Evolutionary conservation across 2,797 vertebrate species (phyloP).

Genomic region (Siniperca undulata): DNA sequence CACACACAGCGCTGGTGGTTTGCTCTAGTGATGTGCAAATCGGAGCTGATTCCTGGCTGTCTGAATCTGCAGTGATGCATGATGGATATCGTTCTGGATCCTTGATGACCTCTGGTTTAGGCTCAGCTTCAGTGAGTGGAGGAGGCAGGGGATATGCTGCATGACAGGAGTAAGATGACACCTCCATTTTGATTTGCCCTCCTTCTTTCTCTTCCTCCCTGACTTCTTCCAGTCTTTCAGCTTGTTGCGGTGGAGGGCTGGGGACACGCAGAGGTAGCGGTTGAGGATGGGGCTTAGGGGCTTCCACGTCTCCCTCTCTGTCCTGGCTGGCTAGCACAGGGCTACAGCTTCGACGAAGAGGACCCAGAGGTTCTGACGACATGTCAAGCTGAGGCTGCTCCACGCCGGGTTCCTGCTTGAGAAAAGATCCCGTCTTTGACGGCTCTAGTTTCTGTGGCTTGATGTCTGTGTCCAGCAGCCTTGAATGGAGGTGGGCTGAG

Average conservation of each 20-base stretch:
- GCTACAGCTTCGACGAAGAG: slow-evolving; percentile 71
- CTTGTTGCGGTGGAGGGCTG: slow-evolving; percentile 50
- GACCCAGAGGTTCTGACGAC: slow-evolving; percentile 73
- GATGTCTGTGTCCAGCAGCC: slow-evolving; percentile 85
- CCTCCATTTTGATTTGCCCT: slow-evolving; percentile 78
- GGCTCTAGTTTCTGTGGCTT: slow-evolving; percentile 88
- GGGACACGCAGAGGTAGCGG: slow-evolving; percentile 42
- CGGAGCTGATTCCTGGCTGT: slow-evolving; percentile 32
- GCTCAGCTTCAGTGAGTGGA: slow-evolving; percentile 74
- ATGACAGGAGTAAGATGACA: slow-evolving; percentile 72
- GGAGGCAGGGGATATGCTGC: slow-evolving; percentile 78
- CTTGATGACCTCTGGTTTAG: slow-evolving; percentile 70
- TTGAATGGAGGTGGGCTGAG: slow-evolving; percentile 81
- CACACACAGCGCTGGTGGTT: slow-evolving; percentile 21
- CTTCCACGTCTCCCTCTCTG: slow-evolving; percentile 46
- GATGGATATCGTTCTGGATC: slow-evolving; percentile 74
- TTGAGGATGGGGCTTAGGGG: slow-evolving; percentile 46
- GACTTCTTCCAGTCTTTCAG: slow-evolving; percentile 44
- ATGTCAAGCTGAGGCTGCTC: slow-evolving; percentile 79
- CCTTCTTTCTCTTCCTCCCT: slow-evolving; percentile 72
- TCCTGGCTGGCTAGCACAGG: slow-evolving; percentile 57
- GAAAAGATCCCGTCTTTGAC: slow-evolving; percentile 81
- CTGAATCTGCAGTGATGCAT: slow-evolving; percentile 49
- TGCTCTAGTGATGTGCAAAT: slow-evolving; percentile 35
- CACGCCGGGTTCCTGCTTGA: slow-evolving; percentile 86